Evolutionary conservation across 2,113 vertebrate genomes (phyloP).

Genomic region (Octodon degus): DNA sequence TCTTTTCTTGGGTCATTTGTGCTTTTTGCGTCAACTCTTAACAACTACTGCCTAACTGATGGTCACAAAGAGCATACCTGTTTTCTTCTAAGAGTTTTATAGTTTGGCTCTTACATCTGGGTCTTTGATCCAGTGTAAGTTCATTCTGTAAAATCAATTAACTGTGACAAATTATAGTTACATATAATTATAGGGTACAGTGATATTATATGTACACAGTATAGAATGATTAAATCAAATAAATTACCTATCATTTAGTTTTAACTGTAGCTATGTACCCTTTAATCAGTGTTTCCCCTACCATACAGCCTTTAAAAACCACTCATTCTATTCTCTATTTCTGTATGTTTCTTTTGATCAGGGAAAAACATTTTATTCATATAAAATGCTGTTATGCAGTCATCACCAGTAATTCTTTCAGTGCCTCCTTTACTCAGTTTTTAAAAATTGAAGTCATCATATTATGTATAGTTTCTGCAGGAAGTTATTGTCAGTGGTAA

Average conservation of each 20-base stretch:
- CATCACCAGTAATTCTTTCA: constrained; percentile 23
- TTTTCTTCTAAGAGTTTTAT: constrained; percentile 14
- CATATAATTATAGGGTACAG: not conserved
- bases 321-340: not conserved
- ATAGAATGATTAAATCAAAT: not conserved
- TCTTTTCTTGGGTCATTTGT: not conserved
- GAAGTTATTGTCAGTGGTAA: not conserved
- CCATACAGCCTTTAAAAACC: not conserved
- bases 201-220: not conserved
- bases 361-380: not conserved
- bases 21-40: not conserved
- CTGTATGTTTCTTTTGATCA: not conserved
- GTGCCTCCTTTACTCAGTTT: not conserved
- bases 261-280: not conserved
- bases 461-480: not conserved
- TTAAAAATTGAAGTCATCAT: not conserved
- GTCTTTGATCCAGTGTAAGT: not conserved
- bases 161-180: not conserved
- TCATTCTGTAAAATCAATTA: not conserved
- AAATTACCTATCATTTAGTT: not conserved
- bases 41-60: not conserved
- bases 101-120: not conserved
- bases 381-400: not conserved
- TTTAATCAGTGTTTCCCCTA: not conserved
- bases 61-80: not conserved